These are phyloP conservation scores for Sakesphorus luctuosus DNA, from an alignment of 2,113 vertebrate species.

Conservation along the genomic window DNA sequence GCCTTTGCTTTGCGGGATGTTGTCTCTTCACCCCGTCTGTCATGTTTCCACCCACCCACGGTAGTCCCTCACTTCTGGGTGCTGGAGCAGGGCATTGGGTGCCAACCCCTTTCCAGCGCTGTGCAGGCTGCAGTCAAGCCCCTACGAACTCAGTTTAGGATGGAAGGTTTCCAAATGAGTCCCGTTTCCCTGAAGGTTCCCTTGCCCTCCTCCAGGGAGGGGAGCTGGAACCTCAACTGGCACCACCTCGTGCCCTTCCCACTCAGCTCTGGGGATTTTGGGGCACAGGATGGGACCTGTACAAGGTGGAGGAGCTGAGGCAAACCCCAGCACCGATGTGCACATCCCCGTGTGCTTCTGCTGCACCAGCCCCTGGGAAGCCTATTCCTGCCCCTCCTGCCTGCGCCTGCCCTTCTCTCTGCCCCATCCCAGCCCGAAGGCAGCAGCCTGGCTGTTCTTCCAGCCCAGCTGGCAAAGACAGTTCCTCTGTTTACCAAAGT, in stretches of 20 bases:
- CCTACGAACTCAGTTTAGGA: background rate
- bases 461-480: accelerated
- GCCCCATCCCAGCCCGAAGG: background rate
- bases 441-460: background rate
- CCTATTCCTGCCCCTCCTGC: background rate
- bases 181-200: too few relatives aligned
- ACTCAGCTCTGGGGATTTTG: background rate
- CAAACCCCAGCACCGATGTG: background rate
- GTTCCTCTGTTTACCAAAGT: background rate
- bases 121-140: background rate
- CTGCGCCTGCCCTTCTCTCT: background rate
- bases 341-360: accelerated
- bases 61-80: background rate
- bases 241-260: accelerated
- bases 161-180: background rate
- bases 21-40: background rate
- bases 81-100: background rate
- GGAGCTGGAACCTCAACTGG: background rate
- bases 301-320: background rate
- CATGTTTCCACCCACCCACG: background rate
- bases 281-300: background rate
- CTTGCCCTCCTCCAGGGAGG: background rate
- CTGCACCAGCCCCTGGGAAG: background rate
- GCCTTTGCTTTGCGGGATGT: background rate
- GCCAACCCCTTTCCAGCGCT: background rate